Percentiles rank a stretch among this genome's conserved stretches.
These are phyloP conservation scores for Ligdia adustata DNA, from an alignment of 2,888 invertebrate species.

Conservation along the genomic window DNA sequence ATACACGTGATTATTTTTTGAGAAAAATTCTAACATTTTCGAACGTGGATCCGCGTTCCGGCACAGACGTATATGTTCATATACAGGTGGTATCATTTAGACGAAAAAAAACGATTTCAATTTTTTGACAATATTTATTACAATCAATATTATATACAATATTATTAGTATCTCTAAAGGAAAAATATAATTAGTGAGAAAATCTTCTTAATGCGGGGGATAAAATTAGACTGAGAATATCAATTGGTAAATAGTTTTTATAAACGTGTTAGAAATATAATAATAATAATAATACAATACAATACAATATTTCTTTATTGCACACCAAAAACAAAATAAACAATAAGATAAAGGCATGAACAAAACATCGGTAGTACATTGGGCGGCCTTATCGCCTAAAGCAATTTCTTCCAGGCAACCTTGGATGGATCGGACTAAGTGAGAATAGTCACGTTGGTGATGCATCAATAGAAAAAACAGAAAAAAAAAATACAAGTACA, in stretches of 20 bases:
- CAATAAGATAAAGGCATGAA: too few relatives aligned
- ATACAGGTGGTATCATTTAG: constrained; percentile 9
- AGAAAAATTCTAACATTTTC: constrained; percentile 14
- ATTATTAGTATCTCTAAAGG: constrained; percentile 3
- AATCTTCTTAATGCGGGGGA: background rate
- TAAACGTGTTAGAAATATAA: constrained; percentile 1
- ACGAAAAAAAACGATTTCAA: constrained; percentile 1
- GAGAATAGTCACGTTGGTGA: too few relatives aligned
- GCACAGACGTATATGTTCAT: constrained; percentile 5
- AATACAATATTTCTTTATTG: too few relatives aligned
- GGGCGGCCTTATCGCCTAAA: too few relatives aligned
- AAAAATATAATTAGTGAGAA: background rate
- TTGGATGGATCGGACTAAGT: too few relatives aligned
- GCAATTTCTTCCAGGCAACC: too few relatives aligned
- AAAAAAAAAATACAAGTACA: too few relatives aligned
- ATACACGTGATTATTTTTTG: constrained; percentile 9
- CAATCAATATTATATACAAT: constrained; percentile 1
- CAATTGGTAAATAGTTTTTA: constrained; percentile 1
- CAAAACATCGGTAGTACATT: too few relatives aligned
- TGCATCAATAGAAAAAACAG: too few relatives aligned
- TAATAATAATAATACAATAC: too few relatives aligned
- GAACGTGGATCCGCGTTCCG: constrained; percentile 20
- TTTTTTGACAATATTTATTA: background rate
- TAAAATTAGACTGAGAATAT: background rate
- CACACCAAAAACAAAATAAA: too few relatives aligned